Evolutionary conservation across 92 coral and sea anemone genomes (phyloP).

Genomic region (Siderastrea siderea): DNA sequence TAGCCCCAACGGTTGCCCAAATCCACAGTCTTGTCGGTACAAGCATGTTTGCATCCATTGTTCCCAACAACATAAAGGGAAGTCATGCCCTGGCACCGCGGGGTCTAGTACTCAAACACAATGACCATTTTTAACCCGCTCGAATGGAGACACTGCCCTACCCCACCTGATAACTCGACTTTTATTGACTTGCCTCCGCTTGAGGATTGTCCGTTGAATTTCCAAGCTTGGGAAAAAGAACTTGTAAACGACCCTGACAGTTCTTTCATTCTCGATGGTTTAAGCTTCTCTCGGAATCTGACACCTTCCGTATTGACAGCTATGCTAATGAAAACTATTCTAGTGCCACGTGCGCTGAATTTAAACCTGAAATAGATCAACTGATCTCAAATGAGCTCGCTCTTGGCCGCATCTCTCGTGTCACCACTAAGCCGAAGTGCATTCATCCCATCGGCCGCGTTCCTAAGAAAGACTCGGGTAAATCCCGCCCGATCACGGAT

Average conservation of each 20-base stretch:
- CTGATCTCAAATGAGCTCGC: constrained; percentile 4
- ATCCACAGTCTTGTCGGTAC: constrained; percentile 22
- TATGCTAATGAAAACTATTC: constrained; percentile 10
- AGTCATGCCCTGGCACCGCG: constrained; percentile 1
- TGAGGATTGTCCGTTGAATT: constrained; percentile 22
- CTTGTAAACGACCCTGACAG: neutral
- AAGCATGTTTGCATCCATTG: constrained; percentile 20
- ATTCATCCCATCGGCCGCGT: constrained; percentile 37
- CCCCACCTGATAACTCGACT: neutral
- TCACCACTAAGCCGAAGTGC: neutral
- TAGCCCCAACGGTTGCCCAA: constrained; percentile 37
- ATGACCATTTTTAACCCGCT: constrained; percentile 1
- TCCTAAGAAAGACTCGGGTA: constrained; percentile 33
- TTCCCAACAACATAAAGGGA: neutral
- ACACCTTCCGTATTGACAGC: constrained; percentile 3
- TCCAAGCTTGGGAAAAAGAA: constrained; percentile 50
- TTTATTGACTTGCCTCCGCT: neutral
- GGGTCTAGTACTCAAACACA: constrained; percentile 8
- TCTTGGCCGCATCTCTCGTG: constrained; percentile 7
- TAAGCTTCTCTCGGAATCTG: constrained; percentile 6
- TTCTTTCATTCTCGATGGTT: constrained; percentile 25
- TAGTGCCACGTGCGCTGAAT: constrained; percentile 22
- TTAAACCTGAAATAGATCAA: constrained; percentile 37
- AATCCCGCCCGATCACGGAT: constrained; percentile 36
- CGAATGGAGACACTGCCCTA: neutral